These are phyloP conservation scores for Stegophylla sp. DNA, from an alignment of 2,888 invertebrate genomes.

Conservation along the genomic window DNA sequence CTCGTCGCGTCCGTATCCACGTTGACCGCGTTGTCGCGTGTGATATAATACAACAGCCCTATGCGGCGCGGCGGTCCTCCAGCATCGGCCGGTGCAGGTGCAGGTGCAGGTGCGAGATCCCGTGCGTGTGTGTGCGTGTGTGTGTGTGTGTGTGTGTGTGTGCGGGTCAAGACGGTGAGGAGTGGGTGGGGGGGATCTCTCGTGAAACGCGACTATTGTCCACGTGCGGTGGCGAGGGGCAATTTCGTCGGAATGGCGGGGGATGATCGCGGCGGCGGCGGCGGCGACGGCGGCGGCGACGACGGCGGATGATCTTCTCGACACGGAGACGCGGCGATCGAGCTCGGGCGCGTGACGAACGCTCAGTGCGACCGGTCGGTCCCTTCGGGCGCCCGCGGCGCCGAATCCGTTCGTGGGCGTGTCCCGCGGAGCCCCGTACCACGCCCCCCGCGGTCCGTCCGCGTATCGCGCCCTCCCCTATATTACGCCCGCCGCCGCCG, in stretches of 20 bases:
- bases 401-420: slow-evolving; percentile 53
- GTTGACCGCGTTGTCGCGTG: no score
- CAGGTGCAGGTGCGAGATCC: background rate
- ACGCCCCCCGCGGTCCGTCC: slow-evolving; percentile 37
- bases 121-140: background rate
- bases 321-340: slow-evolving; percentile 45
- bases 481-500: background rate
- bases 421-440: background rate
- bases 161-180: no score
- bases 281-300: background rate
- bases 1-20: slow-evolving; percentile 48
- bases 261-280: background rate
- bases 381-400: slow-evolving; percentile 42
- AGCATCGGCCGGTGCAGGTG: slow-evolving; percentile 14
- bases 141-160: background rate
- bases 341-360: slow-evolving; percentile 58
- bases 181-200: no score
- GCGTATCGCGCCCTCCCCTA: background rate
- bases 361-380: slow-evolving; percentile 55
- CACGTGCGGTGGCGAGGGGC: no score
- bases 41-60: no score
- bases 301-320: background rate
- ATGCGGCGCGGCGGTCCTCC: no score
- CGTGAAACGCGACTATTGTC: no score
- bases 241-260: background rate